Percentiles rank a stretch among this genome's conserved stretches.
phyloP scores from a whole-genome alignment of 2,888 invertebrate species.

The Synergus itoensis region DNA sequence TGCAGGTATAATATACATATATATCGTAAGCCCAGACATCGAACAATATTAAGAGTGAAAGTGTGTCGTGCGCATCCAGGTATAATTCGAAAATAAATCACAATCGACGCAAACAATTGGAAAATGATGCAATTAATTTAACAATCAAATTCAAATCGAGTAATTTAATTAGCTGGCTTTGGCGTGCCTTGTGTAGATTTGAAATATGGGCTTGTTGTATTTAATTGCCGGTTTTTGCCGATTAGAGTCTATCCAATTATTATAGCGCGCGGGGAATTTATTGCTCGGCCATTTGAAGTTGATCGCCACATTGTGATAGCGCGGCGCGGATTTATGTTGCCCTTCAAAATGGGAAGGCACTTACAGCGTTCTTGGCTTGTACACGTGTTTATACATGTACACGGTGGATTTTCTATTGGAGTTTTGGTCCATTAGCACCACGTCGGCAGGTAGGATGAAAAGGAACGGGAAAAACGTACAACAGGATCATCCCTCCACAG shows the following conservation, averaged over 20 bases:
- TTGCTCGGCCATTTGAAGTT: constrained; percentile 24
- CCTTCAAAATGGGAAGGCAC: constrained; percentile 15
- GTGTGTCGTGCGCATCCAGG: constrained; percentile 14
- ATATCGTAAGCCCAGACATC: not conserved
- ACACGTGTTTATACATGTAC: constrained; percentile 13
- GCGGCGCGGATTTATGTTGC: constrained; percentile 26
- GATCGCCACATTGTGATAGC: constrained; percentile 35
- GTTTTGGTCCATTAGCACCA: constrained; percentile 53
- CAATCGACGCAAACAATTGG: not conserved
- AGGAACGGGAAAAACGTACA: constrained; percentile 52
- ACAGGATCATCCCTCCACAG: constrained; percentile 53
- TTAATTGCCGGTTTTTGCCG: constrained; percentile 30
- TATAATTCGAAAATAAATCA: constrained; percentile 10
- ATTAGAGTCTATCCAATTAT: constrained; percentile 29
- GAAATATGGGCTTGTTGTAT: constrained; percentile 34
- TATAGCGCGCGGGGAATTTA: constrained; percentile 31
- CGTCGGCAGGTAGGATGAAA: constrained; percentile 53
- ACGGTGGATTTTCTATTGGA: constrained; percentile 27
- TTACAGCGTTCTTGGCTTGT: constrained; percentile 32
- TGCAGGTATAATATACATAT: not conserved
- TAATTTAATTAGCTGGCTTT: constrained; percentile 26
- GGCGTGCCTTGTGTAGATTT: not conserved
- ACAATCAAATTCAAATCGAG: constrained; percentile 19
- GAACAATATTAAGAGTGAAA: constrained; percentile 36
- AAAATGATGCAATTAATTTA: constrained; percentile 6